phyloP scores from a whole-genome alignment of 2,797 vertebrate species.

The Paratrypauchen microcephalus region DNA sequence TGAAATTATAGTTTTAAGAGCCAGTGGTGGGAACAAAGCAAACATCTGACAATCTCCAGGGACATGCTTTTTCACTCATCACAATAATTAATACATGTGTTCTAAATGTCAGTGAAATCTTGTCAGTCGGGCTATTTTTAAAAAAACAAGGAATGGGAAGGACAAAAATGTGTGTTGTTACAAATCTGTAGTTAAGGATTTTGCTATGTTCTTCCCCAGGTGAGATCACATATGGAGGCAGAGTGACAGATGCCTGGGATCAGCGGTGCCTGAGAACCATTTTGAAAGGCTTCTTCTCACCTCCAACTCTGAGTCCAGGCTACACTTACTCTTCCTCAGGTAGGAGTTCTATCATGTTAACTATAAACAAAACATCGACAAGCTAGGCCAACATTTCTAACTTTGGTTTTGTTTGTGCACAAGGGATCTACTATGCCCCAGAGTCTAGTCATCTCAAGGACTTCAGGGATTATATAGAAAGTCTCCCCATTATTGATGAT shows the following conservation, averaged over 20 bases:
- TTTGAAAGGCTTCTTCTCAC: conserved; percentile 81
- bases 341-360: conserved; percentile 28
- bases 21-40: conserved; percentile 2
- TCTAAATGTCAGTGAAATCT: not conserved
- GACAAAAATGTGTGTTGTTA: not conserved
- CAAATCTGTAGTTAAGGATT: not conserved
- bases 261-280: conserved; percentile 80
- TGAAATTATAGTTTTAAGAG: not conserved
- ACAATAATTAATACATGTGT: not conserved
- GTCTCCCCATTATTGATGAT: conserved; percentile 79
- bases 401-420: conserved; percentile 1
- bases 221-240: conserved; percentile 83
- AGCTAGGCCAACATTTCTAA: not conserved
- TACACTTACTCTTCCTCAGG: conserved; percentile 80
- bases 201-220: conserved; percentile 50
- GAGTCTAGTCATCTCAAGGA: conserved; percentile 71
- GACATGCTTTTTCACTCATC: not conserved
- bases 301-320: conserved; percentile 62
- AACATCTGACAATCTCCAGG: not conserved
- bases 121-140: not conserved
- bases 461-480: conserved; percentile 81
- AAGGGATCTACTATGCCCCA: conserved; percentile 79
- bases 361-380: not conserved
- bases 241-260: conserved; percentile 83
- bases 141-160: not conserved